A percentile compares a stretch with the other conserved stretches of the same genome.
Evolutionary conservation across 2,797 vertebrate genomes (phyloP).

Genomic region (Calcarius lapponicus): DNA sequence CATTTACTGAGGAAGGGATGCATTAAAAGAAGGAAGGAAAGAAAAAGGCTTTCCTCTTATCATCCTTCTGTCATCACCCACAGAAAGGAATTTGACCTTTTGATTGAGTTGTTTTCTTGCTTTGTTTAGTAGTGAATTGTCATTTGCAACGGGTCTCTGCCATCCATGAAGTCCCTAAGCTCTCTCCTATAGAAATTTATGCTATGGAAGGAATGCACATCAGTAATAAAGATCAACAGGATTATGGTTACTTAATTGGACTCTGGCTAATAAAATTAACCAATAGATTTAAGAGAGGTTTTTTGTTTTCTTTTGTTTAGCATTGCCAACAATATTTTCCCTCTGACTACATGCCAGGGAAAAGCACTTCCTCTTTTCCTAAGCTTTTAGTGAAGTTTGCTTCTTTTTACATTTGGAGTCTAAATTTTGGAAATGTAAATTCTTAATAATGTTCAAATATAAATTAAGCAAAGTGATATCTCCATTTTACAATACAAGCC

Average conservation of each 20-base stretch:
- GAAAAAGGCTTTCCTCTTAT: conserved; percentile 53
- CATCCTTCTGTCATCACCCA: conserved; percentile 51
- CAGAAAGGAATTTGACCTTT: conserved; percentile 67
- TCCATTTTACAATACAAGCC: conserved; percentile 15
- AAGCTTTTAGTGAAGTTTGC: conserved; percentile 1
- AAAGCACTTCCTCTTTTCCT: not conserved
- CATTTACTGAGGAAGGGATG: conserved; percentile 22
- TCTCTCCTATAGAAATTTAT: conserved; percentile 58
- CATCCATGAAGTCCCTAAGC: conserved; percentile 55
- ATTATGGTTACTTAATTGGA: conserved; percentile 63
- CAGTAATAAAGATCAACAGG: conserved; percentile 60
- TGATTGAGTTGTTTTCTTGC: conserved; percentile 67
- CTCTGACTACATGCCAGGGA: conserved; percentile 13
- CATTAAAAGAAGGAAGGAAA: conserved; percentile 56
- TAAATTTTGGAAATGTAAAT: conserved; percentile 24
- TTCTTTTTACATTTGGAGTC: conserved; percentile 6
- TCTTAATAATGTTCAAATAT: not conserved
- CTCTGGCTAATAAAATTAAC: conserved; percentile 49
- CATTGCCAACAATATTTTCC: not conserved
- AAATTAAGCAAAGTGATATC: conserved; percentile 45
- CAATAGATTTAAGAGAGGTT: conserved; percentile 36
- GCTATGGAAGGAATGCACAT: conserved; percentile 69
- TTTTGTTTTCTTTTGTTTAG: conserved; percentile 29
- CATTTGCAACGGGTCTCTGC: conserved; percentile 31
- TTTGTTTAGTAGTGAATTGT: conserved; percentile 66